phyloP scores from a whole-genome alignment of 2,888 invertebrate genomes.

The Pseudococcus viburni region DNA sequence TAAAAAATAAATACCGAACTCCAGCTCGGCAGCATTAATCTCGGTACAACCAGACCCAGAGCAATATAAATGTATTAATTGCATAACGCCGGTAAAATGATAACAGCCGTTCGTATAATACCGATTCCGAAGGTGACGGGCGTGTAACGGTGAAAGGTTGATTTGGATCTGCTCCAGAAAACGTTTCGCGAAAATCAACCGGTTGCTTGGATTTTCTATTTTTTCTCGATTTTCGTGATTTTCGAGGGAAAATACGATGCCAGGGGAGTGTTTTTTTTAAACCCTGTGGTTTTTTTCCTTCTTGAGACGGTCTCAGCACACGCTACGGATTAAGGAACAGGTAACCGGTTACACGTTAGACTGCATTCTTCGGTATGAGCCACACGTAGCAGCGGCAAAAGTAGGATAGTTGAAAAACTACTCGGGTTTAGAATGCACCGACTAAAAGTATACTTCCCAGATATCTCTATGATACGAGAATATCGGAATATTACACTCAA shows the following conservation, averaged over 20 bases:
- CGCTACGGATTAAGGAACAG: conserved; percentile 10
- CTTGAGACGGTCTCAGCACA: neutral
- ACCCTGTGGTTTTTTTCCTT: neutral
- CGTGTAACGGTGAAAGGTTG: conserved; percentile 48
- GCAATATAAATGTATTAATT: neutral
- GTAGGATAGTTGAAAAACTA: conserved; percentile 53
- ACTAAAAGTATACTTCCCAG: neutral
- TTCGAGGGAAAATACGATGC: too few species aligned
- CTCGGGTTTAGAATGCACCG: conserved; percentile 14
- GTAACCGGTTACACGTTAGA: conserved; percentile 45
- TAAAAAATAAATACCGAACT: too few species aligned
- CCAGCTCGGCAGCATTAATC: neutral
- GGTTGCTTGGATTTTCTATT: too few species aligned
- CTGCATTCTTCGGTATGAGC: conserved; percentile 30
- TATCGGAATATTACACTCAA: too few species aligned
- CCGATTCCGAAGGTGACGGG: conserved; percentile 33
- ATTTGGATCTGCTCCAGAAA: conserved; percentile 27
- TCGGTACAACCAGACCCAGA: neutral
- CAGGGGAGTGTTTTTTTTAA: too few species aligned
- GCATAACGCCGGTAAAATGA: conserved; percentile 43
- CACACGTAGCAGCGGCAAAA: conserved; percentile 30
- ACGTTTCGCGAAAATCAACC: neutral
- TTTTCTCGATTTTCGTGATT: too few species aligned
- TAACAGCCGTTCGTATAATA: neutral
- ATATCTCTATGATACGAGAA: too few species aligned